Evolutionary conservation across 2,797 vertebrate genomes (phyloP).

Genomic region (Masticophis lateralis): DNA sequence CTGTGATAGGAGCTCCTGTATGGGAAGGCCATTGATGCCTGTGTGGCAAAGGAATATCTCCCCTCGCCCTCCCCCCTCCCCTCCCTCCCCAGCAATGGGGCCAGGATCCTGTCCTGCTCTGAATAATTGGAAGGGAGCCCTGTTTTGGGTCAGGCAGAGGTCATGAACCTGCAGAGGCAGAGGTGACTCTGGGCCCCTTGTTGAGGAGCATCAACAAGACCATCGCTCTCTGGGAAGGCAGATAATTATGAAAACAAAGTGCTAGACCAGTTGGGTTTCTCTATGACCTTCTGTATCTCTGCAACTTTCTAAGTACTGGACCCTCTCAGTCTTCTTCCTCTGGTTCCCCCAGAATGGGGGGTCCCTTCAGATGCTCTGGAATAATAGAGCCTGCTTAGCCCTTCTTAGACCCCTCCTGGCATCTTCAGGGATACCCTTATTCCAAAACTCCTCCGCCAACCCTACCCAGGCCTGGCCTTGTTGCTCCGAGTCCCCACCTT

Average conservation of each 20-base stretch:
- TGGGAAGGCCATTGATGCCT: not conserved
- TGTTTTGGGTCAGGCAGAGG: not conserved
- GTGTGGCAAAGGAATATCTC: not conserved
- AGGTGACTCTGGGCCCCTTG: not conserved
- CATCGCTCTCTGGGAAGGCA: not conserved
- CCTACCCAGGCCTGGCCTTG: not conserved
- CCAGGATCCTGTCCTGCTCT: not conserved
- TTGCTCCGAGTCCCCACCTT: too few species aligned
- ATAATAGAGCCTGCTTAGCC: not conserved
- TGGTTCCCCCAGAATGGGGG: too few species aligned
- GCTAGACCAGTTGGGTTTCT: not conserved
- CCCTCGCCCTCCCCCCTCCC: too few species aligned
- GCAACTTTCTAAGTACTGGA: not conserved
- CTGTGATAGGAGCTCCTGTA: not conserved
- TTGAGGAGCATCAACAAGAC: not conserved
- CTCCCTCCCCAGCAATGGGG: not conserved
- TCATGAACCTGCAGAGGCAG: not conserved
- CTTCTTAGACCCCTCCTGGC: not conserved
- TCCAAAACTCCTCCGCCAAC: fast-evolving
- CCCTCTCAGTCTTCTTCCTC: not conserved
- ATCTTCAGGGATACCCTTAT: too few species aligned
- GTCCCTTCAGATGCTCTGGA: not conserved
- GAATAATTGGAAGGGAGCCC: not conserved
- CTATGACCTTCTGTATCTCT: not conserved
- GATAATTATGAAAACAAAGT: not conserved